phyloP scores from a whole-genome alignment of 2,888 invertebrate species.

The Steromphala cineraria region DNA sequence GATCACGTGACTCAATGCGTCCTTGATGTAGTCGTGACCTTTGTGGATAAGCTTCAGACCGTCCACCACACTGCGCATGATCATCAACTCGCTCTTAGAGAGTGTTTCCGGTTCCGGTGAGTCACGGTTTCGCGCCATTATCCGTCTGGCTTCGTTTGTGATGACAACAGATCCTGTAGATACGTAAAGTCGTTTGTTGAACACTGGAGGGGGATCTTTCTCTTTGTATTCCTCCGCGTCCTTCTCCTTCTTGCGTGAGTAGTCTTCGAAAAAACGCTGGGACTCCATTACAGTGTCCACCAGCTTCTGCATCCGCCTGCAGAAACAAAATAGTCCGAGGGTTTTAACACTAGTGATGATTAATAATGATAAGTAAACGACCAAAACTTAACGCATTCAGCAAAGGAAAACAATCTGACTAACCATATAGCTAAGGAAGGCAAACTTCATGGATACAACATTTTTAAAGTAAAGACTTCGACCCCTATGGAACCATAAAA shows the following conservation, averaged over 20 bases:
- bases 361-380: no score
- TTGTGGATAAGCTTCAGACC: conserved; percentile 62
- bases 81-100: conserved; percentile 49
- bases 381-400: no score
- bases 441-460: no score
- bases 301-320: conserved; percentile 52
- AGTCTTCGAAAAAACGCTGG: conserved; percentile 48
- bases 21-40: conserved; percentile 62
- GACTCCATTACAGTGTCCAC: conserved; percentile 50
- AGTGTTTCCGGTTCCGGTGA: conserved; percentile 36
- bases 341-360: no score
- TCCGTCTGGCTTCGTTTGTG: conserved; percentile 54
- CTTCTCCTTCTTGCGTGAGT: conserved; percentile 38
- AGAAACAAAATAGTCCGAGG: conserved; percentile 1
- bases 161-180: conserved; percentile 57
- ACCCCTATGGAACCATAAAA: no score
- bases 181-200: conserved; percentile 65
- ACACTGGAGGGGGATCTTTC: conserved; percentile 51
- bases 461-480: no score
- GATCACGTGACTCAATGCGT: conserved; percentile 56
- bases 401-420: no score
- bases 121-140: conserved; percentile 52
- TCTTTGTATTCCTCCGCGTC: conserved; percentile 45
- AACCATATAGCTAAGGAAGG: no score
- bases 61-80: conserved; percentile 60